Evolutionary conservation across 1,140 invertebrate genomes (phyloP).

Genomic region (Centruroides sculpturatus): DNA sequence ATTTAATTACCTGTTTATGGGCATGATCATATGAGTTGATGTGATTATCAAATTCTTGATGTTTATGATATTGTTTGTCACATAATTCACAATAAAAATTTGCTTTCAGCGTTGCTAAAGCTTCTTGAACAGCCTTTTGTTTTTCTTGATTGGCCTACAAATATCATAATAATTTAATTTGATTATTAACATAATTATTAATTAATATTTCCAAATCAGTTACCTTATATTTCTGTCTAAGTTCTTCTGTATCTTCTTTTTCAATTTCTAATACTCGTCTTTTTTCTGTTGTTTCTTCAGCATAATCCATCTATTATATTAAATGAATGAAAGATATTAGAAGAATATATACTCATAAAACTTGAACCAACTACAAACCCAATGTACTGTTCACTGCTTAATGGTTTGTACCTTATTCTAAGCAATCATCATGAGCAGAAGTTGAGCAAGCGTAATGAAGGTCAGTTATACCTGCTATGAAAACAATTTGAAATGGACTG

Average conservation of each 20-base stretch:
- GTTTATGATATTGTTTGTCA: constrained; percentile 22
- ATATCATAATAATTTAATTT: no score
- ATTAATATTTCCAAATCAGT: background rate
- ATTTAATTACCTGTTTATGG: constrained; percentile 19
- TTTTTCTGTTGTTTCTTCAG: constrained; percentile 21
- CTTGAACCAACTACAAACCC: no score
- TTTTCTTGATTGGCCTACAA: constrained; percentile 19
- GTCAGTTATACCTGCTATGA: no score
- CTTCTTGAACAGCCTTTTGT: constrained; percentile 20
- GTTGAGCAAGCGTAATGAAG: no score
- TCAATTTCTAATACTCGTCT: constrained; percentile 19
- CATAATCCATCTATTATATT: constrained; percentile 18
- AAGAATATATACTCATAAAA: no score
- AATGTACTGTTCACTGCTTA: no score
- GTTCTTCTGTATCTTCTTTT: constrained; percentile 19
- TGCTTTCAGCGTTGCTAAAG: constrained; percentile 18
- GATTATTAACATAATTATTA: background rate
- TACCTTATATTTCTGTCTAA: constrained; percentile 21
- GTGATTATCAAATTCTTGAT: constrained; percentile 23
- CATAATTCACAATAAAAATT: constrained; percentile 21
- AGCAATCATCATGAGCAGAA: no score
- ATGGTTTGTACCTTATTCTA: no score
- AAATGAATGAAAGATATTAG: background rate
- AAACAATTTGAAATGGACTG: no score
- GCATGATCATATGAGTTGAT: constrained; percentile 23